Evolutionary conservation across 2,797 vertebrate genomes (phyloP), one percentile per base, ranked within the genome.

Genomic region (Urocyon cinereoargenteus): DNA sequence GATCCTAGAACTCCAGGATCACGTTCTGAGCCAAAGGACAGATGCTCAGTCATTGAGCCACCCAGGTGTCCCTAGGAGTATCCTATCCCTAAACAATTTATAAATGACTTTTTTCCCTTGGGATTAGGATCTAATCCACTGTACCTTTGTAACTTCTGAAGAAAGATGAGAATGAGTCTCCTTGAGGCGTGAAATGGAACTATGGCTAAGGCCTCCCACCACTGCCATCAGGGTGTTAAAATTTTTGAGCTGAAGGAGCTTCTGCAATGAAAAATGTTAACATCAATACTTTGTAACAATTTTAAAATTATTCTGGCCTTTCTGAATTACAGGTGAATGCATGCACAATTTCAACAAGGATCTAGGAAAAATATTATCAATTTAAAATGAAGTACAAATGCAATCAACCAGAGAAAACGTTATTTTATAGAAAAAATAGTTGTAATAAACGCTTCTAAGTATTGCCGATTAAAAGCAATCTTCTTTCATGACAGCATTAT

Each of bases 151-250:
- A 96, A 99, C 99, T 94, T 99, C 99, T 2, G 99, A 99, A 96
- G 99, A 99, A 96, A 99, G 99, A 97, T 99, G 99, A 82, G 99
- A 99, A 95, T 99, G 99, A 8, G 99, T 99, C 98, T 99, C 99
- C 97, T 99, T 99, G 91, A 99, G 99, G 88, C 99, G 99, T 92
- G 99, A 99, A 97, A 99, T 99, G 93, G 99, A 99, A 93, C 99
- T 99, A 98, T 99, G 99, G 96, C 99, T 99, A 55, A 99, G 98
- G 28, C 99, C 99, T 57, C 99, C 99, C 31, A 99, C 99, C 97
- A 99, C 99, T 0, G 99, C 99, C 99, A 99, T 99, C 98, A 99
- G 96, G 1, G 99, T 99, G 98, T 99, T 99, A 97, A 99, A 99
- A 98, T 99, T 99, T 98, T 99, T 99, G 61, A 99, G 99, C 94